Percentiles rank a stretch among this genome's conserved stretches.
These are phyloP conservation scores for Bagarius yarrelli DNA, from an alignment of 2,113 vertebrate species.

Conservation along the genomic window DNA sequence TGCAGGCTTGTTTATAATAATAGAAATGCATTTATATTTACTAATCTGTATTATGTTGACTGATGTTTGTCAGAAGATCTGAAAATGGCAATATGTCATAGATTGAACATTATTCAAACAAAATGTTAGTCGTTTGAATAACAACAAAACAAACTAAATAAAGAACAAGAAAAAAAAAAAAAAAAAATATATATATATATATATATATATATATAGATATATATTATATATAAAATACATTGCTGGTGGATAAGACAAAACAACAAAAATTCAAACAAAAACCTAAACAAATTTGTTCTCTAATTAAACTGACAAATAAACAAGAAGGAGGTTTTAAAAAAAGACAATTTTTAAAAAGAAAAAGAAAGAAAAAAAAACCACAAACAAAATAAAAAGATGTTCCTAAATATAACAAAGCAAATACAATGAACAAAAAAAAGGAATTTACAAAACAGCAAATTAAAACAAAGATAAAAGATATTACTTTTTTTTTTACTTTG, in stretches of 20 bases:
- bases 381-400: background rate
- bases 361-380: background rate
- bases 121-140: too few species aligned
- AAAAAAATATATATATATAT: too few species aligned
- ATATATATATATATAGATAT: too few species aligned
- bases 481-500: too few species aligned
- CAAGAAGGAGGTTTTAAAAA: background rate
- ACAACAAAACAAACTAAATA: background rate
- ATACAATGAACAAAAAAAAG: background rate
- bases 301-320: background rate
- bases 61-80: background rate
- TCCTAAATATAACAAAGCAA: too few species aligned
- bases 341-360: background rate
- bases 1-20: background rate
- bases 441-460: background rate
- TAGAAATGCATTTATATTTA: background rate
- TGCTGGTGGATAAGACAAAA: too few species aligned
- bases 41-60: background rate
- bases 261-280: background rate
- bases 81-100: background rate
- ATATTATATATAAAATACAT: too few species aligned
- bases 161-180: background rate
- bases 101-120: too few species aligned
- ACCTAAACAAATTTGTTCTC: too few species aligned
- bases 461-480: too few species aligned